These are phyloP conservation scores for Campaea margaritaria DNA, from an alignment of 2,888 invertebrate genomes.

Conservation along the genomic window DNA sequence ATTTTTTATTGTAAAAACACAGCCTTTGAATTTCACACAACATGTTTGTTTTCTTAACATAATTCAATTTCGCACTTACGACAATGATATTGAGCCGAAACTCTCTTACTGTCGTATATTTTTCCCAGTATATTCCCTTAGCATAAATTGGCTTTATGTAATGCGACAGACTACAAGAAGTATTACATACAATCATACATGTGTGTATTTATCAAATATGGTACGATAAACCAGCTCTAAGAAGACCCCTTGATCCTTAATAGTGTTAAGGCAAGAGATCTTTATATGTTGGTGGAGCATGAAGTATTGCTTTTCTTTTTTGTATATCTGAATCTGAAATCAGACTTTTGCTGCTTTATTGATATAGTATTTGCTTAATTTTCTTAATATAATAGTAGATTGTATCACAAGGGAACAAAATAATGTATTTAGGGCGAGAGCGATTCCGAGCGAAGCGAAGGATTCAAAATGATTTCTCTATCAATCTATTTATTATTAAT, in stretches of 20 bases:
- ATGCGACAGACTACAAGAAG: conserved; percentile 53
- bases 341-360: conserved; percentile 14
- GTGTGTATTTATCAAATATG: conserved; percentile 54
- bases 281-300: conserved; percentile 34
- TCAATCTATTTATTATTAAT: no score
- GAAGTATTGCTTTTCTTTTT: conserved; percentile 30
- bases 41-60: conserved; percentile 4
- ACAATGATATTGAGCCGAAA: conserved; percentile 45
- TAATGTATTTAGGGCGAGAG: no score
- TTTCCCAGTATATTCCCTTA: conserved; percentile 54
- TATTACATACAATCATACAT: conserved; percentile 48
- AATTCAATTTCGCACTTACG: conserved; percentile 31
- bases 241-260: conserved; percentile 26
- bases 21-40: not conserved
- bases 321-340: conserved; percentile 2
- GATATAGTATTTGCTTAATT: no score
- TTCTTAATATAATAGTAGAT: no score
- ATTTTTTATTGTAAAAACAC: not conserved
- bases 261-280: conserved; percentile 19
- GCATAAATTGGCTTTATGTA: conserved; percentile 63
- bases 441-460: no score
- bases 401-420: no score
- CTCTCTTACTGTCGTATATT: conserved; percentile 52
- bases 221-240: conserved; percentile 37
- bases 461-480: no score